phyloP scores from a whole-genome alignment of 30 jellyfish, hydroid and myxozoan species.

The Nemopilema nomurai region DNA sequence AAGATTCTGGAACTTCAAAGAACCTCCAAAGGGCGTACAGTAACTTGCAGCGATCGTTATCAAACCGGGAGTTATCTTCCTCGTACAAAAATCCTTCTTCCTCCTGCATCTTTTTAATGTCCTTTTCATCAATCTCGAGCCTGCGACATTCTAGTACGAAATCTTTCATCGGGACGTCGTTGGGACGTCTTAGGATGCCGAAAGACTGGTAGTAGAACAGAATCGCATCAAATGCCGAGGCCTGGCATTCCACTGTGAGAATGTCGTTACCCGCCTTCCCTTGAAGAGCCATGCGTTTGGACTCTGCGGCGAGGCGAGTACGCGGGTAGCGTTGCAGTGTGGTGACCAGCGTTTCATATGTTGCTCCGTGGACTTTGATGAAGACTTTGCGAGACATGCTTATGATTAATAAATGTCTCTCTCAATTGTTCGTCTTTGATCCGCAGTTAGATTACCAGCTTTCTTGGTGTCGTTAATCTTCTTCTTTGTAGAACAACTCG shows the following conservation, averaged over 20 bases:
- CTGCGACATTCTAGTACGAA: constrained; percentile 84
- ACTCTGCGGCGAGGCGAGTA: constrained; percentile 75
- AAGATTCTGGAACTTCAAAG: constrained; percentile 74
- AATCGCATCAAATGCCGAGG: constrained; percentile 84
- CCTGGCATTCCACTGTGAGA: constrained; percentile 59
- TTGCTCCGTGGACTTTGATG: constrained; percentile 76
- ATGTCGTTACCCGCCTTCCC: background rate
- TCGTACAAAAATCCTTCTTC: constrained; percentile 66
- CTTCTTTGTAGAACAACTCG: background rate
- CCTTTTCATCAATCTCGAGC: constrained; percentile 56
- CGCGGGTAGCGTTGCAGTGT: constrained; percentile 88
- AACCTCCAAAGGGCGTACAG: constrained; percentile 60
- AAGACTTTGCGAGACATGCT: constrained; percentile 40
- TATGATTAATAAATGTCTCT: background rate
- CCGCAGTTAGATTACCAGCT: background rate
- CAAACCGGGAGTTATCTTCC: background rate
- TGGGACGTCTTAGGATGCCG: constrained; percentile 87
- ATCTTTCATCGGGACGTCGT: constrained; percentile 63
- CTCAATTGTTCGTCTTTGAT: background rate
- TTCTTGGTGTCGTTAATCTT: background rate
- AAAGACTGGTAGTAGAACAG: constrained; percentile 86
- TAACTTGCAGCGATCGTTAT: background rate
- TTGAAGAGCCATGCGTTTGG: constrained; percentile 28
- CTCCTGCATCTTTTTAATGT: constrained; percentile 67
- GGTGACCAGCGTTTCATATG: constrained; percentile 77